phyloP scores from a whole-genome alignment of 2,797 vertebrate species.

The Eospalax fontanierii region DNA sequence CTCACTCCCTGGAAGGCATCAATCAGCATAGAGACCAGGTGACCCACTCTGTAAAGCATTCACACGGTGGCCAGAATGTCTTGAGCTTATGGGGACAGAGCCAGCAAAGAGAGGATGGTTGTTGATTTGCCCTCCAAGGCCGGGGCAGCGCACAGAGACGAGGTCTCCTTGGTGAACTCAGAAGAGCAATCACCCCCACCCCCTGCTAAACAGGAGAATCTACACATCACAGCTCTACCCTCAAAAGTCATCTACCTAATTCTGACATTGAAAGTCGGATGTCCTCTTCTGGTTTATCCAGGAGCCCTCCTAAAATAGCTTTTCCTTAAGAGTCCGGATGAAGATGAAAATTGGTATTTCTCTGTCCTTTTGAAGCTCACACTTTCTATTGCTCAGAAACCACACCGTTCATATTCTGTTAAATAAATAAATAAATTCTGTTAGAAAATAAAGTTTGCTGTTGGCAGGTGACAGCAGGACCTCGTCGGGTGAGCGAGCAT shows the following conservation, averaged over 20 bases:
- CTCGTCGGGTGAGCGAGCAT: slow-evolving; percentile 62
- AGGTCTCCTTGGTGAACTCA: neutral
- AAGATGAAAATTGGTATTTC: neutral
- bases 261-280: slow-evolving; percentile 15
- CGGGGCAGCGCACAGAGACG: neutral
- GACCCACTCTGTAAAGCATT: neutral
- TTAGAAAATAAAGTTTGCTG: slow-evolving; percentile 57
- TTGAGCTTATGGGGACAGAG: neutral
- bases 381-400: neutral
- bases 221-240: neutral
- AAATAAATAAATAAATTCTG: no score
- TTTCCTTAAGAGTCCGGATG: slow-evolving; percentile 1
- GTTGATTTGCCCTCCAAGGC: no score
- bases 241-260: neutral
- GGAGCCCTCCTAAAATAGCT: neutral
- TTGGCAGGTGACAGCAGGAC: slow-evolving; percentile 49
- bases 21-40: fast-evolving
- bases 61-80: neutral
- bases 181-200: neutral
- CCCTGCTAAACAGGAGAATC: neutral
- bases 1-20: neutral
- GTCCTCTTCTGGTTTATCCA: neutral
- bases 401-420: neutral
- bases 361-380: slow-evolving; percentile 23
- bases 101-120: fast-evolving